phyloP scores from a whole-genome alignment of 2,113 vertebrate genomes.

The Bos javanicus region DNA sequence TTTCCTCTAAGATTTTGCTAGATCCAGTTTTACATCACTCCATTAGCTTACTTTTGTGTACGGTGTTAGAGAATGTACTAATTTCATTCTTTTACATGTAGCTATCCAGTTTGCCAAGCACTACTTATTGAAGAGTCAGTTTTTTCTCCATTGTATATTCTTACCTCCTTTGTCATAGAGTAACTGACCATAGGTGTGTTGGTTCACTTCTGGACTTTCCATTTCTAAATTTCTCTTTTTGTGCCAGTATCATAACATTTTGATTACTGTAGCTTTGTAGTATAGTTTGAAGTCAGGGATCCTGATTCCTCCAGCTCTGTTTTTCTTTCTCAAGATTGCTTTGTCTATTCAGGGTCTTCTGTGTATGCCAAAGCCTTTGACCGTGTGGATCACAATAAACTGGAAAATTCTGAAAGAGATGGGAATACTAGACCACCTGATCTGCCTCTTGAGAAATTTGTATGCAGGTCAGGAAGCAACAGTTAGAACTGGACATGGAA shows the following conservation, averaged over 20 bases:
- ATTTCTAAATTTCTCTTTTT: not conserved
- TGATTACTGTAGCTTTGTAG: not conserved
- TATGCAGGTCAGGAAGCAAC: too few relatives aligned
- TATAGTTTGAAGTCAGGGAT: not conserved
- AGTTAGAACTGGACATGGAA: too few relatives aligned
- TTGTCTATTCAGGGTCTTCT: not conserved
- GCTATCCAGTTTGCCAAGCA: not conserved
- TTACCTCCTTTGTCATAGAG: not conserved
- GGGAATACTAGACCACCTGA: too few relatives aligned
- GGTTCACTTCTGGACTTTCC: not conserved
- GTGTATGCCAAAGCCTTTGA: not conserved
- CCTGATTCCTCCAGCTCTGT: not conserved
- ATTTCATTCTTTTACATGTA: not conserved
- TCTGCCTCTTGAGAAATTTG: too few relatives aligned
- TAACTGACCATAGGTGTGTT: not conserved
- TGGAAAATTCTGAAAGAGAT: too few relatives aligned
- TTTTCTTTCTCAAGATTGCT: not conserved
- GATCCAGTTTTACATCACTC: not conserved
- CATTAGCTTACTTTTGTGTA: not conserved
- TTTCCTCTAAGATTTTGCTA: not conserved
- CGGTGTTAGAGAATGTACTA: not conserved
- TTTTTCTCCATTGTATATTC: not conserved
- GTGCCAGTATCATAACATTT: not conserved
- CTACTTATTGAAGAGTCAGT: not conserved
- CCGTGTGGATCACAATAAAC: too few relatives aligned